phyloP scores from a whole-genome alignment of 2,113 vertebrate species.

The Centropristis striata region DNA sequence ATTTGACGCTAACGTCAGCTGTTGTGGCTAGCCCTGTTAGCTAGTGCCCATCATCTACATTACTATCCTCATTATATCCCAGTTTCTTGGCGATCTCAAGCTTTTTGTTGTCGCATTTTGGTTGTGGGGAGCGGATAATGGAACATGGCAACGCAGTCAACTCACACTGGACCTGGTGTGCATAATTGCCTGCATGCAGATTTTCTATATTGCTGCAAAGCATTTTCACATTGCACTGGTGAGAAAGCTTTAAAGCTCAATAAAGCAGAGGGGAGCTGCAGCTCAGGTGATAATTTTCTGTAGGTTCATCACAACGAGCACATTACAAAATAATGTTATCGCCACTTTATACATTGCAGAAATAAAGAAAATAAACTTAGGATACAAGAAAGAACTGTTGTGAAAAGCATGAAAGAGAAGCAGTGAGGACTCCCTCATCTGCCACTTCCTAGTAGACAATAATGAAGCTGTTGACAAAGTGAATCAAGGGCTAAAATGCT shows the following conservation, averaged over 20 bases:
- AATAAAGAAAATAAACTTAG: neutral
- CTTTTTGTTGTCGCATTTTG: too few species aligned
- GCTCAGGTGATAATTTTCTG: neutral
- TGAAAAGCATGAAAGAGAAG: slow-evolving; percentile 10
- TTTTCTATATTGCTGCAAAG: too few species aligned
- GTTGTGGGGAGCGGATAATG: too few species aligned
- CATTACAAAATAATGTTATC: neutral
- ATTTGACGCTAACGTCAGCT: too few species aligned
- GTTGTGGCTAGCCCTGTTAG: too few species aligned
- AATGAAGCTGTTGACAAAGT: slow-evolving; percentile 60
- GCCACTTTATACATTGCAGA: neutral
- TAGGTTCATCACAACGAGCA: neutral
- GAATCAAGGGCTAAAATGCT: slow-evolving; percentile 63
- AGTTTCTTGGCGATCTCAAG: too few species aligned
- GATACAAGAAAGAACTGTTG: neutral
- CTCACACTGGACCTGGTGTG: too few species aligned
- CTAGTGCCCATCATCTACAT: too few species aligned
- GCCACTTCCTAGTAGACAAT: slow-evolving; percentile 22
- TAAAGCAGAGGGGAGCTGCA: neutral
- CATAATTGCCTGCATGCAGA: too few species aligned
- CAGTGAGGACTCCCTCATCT: slow-evolving; percentile 5
- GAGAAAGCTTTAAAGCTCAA: neutral
- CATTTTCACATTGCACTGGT: too few species aligned
- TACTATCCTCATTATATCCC: too few species aligned
- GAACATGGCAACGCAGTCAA: too few species aligned